Percentiles rank a stretch among this genome's conserved stretches.
Conservation (phyloP, 1,140 invertebrate genomes). For the Agrilus planipennis region DNA sequence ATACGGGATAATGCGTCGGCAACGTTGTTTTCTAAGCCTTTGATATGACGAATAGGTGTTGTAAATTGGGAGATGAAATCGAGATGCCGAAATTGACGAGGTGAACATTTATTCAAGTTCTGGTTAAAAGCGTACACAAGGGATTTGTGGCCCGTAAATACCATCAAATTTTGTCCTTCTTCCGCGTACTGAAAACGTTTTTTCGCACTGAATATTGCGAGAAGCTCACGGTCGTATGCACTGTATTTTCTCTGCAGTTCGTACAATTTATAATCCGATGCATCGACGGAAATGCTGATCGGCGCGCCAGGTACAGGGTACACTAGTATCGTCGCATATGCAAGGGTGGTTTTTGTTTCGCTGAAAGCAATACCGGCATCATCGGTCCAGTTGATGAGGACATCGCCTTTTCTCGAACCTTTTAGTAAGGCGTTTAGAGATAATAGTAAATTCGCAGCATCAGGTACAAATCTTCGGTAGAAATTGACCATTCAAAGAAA, state of each 20-base stretch:
- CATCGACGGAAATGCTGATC: no score
- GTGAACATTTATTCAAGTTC: slow-evolving; percentile 19
- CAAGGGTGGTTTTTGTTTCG: no score
- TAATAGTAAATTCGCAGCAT: no score
- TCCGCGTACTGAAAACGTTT: slow-evolving; percentile 22
- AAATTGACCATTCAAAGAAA: no score
- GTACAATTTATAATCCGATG: no score
- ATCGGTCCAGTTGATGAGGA: no score
- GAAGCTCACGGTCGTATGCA: slow-evolving; percentile 35
- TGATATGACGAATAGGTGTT: slow-evolving; percentile 29
- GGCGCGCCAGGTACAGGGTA: no score
- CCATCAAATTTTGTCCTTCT: slow-evolving; percentile 21
- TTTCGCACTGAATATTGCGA: slow-evolving; percentile 34
- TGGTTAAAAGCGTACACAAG: slow-evolving; percentile 26
- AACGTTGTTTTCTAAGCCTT: slow-evolving; percentile 22
- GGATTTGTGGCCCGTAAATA: slow-evolving; percentile 35
- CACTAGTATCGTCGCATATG: no score
- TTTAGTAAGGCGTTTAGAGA: no score
- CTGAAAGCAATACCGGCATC: no score
- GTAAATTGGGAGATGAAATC: slow-evolving; percentile 26
- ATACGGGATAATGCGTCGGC: slow-evolving; percentile 26
- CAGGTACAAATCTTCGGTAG: no score
- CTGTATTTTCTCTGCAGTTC: slow-evolving; percentile 31
- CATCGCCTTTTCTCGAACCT: no score
- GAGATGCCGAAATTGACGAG: slow-evolving; percentile 23